Conservation (phyloP, 64 coral and sea anemone species). For the Actinia equina region DNA sequence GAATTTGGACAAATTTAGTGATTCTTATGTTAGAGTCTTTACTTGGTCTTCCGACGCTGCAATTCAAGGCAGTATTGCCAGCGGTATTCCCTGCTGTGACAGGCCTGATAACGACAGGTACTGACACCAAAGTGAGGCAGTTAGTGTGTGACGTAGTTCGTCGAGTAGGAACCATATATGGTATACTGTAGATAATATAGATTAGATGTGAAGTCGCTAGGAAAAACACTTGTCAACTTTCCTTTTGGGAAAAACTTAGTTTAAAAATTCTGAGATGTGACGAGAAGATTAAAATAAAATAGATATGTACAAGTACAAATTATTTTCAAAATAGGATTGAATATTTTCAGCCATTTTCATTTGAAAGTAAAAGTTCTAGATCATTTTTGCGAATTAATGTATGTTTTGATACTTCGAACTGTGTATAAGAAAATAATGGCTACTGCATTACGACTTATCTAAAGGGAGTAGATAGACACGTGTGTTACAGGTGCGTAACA, state of each 20-base stretch:
- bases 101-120: constrained; percentile 67
- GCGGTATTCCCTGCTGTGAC: constrained; percentile 96
- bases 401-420: not conserved
- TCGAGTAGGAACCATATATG: constrained; percentile 91
- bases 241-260: not conserved
- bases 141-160: constrained; percentile 88
- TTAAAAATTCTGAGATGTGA: not conserved
- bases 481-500: not conserved
- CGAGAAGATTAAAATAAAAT: not conserved
- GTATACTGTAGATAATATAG: constrained; percentile 58
- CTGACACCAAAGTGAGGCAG: constrained; percentile 85
- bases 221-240: not conserved
- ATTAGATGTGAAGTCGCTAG: not conserved
- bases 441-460: not conserved
- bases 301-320: not conserved
- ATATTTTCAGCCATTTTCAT: not conserved
- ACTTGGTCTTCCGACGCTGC: constrained; percentile 83
- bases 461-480: not conserved
- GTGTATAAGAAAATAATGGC: not conserved
- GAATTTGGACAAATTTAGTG: constrained; percentile 88
- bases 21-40: constrained; percentile 85
- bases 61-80: constrained; percentile 95
- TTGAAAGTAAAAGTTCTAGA: not conserved
- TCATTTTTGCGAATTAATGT: not conserved
- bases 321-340: not conserved